These are phyloP conservation scores for Altica lythri DNA, from an alignment of 2,888 invertebrate species.

Conservation along the genomic window DNA sequence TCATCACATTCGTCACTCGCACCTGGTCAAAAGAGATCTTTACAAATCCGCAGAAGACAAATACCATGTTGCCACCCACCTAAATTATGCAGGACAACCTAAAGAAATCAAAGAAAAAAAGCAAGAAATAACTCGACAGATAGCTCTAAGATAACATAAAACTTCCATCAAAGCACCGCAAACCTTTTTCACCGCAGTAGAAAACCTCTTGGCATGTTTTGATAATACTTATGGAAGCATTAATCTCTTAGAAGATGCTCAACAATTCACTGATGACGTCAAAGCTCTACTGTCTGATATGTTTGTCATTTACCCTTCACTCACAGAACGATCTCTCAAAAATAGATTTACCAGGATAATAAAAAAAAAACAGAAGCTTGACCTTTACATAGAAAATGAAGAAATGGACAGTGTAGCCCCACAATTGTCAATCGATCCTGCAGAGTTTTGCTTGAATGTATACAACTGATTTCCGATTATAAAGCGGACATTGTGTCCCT, in stretches of 20 bases:
- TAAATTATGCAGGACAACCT: too few species aligned
- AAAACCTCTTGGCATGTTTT: neutral
- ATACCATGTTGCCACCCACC: too few species aligned
- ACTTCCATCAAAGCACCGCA: too few species aligned
- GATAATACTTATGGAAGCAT: neutral
- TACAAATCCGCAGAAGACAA: too few species aligned
- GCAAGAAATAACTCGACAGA: too few species aligned
- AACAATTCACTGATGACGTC: slow-evolving; percentile 8
- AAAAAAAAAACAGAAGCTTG: slow-evolving; percentile 19
- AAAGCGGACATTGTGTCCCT: slow-evolving; percentile 2
- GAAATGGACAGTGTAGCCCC: neutral
- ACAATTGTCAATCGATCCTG: neutral
- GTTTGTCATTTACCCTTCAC: slow-evolving; percentile 17
- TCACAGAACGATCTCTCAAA: slow-evolving; percentile 22
- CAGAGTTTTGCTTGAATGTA: neutral
- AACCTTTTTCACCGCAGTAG: neutral
- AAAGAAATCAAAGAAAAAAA: too few species aligned
- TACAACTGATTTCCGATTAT: neutral
- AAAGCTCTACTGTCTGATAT: slow-evolving; percentile 20
- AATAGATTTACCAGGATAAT: slow-evolving; percentile 21
- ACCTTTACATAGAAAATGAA: neutral
- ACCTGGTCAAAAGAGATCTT: too few species aligned
- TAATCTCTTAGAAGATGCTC: neutral
- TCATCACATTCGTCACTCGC: too few species aligned
- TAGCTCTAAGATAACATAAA: too few species aligned